Evolutionary conservation across 2,888 invertebrate species (phyloP), one percentile per base, ranked within the genome.

Genomic region (Athripsodes cinereus): DNA sequence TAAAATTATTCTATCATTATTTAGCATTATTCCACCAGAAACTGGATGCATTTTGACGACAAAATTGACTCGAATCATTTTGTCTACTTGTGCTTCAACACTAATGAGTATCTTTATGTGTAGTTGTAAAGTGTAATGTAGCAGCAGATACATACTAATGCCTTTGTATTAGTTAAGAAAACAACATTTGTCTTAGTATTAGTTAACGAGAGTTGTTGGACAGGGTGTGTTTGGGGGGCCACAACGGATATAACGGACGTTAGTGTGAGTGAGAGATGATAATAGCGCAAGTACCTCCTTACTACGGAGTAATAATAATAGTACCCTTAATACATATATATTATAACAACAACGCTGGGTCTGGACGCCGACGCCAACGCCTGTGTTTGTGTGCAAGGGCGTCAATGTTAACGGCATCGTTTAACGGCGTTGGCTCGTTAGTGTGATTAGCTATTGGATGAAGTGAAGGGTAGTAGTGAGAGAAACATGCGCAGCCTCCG

Each of bases 381-480:
- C 22, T 50, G 44, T 53, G 31, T 50, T 53, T n/a, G 54, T n/a
- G n/a, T 52, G 44, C 22, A 52, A 50, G 56, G 40, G 31, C 47
- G 58, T 59, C 57, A 52, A 57, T 54, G 59, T 63, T 63, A 63
- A 58, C 58, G 55, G 51, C 58, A 40, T 40, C 40, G 62, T 62
- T 63, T 63, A 61, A 51, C 58, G 61, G 57, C 46, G 61, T 55
- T 55, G 55, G 58, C 58, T 63, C 61, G 63, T 63, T 63, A 63
- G 59, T 44, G 61, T 63, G 63, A 63, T 63, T 61, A 62, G 58
- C 52, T 19, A 35, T 35, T 20, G 49, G 50, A 19, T 44, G 53
- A 31, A 48, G 46, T 40, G 40, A 52, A 35, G 54, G 60, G 59
- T 52, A 21, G 55, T 8, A 21, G 55, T 8, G 22, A 52, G 52